phyloP scores from a whole-genome alignment of 2,888 invertebrate genomes.

The Lycophotia porphyrea region DNA sequence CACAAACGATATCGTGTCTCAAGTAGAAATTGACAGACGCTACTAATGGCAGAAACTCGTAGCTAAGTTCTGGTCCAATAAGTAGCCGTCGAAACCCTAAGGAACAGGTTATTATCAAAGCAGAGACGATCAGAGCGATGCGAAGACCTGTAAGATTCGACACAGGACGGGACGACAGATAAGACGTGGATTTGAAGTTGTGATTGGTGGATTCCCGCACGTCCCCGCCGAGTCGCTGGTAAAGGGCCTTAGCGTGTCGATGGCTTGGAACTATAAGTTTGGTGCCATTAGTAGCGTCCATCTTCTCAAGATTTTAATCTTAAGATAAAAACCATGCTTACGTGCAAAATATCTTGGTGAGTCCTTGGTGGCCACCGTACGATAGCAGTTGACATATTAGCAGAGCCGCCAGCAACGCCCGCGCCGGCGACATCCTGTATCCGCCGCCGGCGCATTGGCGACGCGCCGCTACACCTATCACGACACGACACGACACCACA shows the following conservation, averaged over 20 bases:
- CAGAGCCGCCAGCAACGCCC: constrained; percentile 88
- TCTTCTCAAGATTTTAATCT: not conserved
- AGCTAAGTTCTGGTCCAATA: not conserved
- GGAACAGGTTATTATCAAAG: not conserved
- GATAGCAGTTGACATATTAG: constrained; percentile 88
- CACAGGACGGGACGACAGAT: not conserved
- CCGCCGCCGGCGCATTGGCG: constrained; percentile 88
- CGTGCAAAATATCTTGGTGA: constrained; percentile 89
- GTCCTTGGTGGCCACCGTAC: constrained; percentile 89
- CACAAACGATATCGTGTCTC: not conserved
- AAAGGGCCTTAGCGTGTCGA: not conserved
- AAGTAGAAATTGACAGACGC: not conserved
- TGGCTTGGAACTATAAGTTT: not conserved
- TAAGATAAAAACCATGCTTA: constrained; percentile 71
- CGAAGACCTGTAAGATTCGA: not conserved
- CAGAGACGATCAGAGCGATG: not conserved
- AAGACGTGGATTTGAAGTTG: not conserved
- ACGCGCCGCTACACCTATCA: constrained; percentile 83
- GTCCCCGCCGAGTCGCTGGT: not conserved
- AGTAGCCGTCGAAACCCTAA: not conserved
- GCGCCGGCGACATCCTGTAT: constrained; percentile 88
- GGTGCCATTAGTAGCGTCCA: not conserved
- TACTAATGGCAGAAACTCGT: not conserved
- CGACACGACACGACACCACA: constrained; percentile 74
- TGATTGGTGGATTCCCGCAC: not conserved